phyloP scores from a whole-genome alignment of 2,113 vertebrate species.

The Sula dactylatra region DNA sequence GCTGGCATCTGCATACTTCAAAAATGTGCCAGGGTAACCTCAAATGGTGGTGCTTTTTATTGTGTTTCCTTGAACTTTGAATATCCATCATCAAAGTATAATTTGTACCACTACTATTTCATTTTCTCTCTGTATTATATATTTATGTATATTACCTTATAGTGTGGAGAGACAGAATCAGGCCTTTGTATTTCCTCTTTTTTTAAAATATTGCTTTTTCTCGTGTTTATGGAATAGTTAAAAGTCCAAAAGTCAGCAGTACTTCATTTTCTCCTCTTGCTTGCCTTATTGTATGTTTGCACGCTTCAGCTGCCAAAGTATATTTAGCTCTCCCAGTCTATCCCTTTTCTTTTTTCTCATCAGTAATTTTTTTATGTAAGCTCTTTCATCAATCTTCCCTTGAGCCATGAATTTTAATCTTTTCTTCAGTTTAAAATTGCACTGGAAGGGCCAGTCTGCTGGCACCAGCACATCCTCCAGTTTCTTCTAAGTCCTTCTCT shows the following conservation, averaged over 20 bases:
- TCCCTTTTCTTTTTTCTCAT: background rate
- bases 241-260: background rate
- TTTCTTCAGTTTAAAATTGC: background rate
- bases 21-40: background rate
- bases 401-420: background rate
- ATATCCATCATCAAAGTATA: background rate
- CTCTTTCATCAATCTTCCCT: background rate
- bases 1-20: background rate
- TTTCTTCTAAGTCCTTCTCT: background rate
- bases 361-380: background rate
- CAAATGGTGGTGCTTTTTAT: fast-evolving
- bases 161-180: background rate
- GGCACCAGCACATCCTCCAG: background rate
- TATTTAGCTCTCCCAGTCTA: background rate
- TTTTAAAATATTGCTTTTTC: background rate
- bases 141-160: background rate
- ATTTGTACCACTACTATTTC: background rate
- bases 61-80: background rate
- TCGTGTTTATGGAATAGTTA: background rate
- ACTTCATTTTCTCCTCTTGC: background rate
- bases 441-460: background rate
- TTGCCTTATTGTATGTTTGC: background rate
- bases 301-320: background rate
- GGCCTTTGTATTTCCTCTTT: background rate
- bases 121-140: background rate